Base-by-base conservation (phyloP, 2,888 invertebrate species). In the Plagiodera versicolora region DNA sequence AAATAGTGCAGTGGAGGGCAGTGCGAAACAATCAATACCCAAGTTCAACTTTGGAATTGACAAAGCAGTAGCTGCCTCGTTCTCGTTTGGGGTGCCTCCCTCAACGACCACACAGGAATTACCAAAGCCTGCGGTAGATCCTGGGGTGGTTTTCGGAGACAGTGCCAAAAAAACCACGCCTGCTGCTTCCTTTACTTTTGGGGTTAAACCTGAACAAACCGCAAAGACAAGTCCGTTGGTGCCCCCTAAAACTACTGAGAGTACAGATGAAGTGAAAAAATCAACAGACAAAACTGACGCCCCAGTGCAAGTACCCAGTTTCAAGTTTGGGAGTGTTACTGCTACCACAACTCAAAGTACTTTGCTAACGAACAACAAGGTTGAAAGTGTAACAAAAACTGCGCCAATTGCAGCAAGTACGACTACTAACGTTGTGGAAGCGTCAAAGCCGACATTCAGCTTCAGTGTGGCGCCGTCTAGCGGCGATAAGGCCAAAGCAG, bases 11-110 rank as follows among this genome's bases (percentile, higher is more conserved):
- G 56, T 54, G 18, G 46, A 53, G 16, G 39, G 70, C 35, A 74
- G 68, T 59, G 48, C 68, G 35, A 67, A 72, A 53, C 66, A 70
- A 65, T 60, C 71, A 20, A 65, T 73, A 30, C 67, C 73, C 30
- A 73, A 68, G 17, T 82, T 84, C 62, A 82, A 80, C 69, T 84
- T 85, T 72, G 85, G 84, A 3, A 78, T 84, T 46, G 81, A 82
- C 61, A 81, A 81, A 67, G 72, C 76, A 10, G 75, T 74, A 56
- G 74, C 65, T 3, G 69, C 73, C 30, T 74, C 75, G 28, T 82
- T 82, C 48, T 76, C 71, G n/a, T 82, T 82, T 64, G 81, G 81
- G 1, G 73, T 72, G 32, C 70, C 76, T 24, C 58, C 71, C 35
- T 50, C 57, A 10, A 50, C n/a, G n/a, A n/a, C 48, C 0, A 55